Evolutionary conservation across 2,888 invertebrate genomes (phyloP).

Genomic region (Dynastes grantii): DNA sequence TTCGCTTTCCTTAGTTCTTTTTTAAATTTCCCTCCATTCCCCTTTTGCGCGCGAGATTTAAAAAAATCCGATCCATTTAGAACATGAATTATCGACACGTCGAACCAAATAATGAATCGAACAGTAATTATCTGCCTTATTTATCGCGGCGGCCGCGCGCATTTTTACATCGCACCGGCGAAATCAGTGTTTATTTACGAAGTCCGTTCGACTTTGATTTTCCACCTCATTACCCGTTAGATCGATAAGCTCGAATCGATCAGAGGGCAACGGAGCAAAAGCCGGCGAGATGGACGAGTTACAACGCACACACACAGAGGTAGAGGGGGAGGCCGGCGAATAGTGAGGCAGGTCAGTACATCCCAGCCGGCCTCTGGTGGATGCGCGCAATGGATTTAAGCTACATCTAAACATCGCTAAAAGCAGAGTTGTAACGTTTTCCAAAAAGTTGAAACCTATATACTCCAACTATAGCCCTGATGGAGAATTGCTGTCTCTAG

Average conservation of each 20-base stretch:
- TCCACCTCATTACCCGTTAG: constrained; percentile 37
- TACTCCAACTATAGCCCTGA: no score
- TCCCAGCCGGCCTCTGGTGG: no score
- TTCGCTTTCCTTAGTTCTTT: no score
- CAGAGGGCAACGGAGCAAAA: constrained; percentile 1
- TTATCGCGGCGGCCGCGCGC: constrained; percentile 14
- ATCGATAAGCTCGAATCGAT: constrained; percentile 34
- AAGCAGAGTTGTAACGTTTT: no score
- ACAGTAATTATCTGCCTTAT: constrained; percentile 34
- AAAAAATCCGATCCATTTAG: no score
- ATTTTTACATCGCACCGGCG: constrained; percentile 22
- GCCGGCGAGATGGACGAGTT: background rate
- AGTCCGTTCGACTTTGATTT: constrained; percentile 28
- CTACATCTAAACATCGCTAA: no score
- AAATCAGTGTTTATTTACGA: constrained; percentile 32
- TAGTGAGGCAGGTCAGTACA: background rate
- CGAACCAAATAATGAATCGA: constrained; percentile 29
- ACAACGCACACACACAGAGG: background rate
- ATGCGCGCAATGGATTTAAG: no score
- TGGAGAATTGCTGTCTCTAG: no score
- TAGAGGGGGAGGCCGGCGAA: background rate
- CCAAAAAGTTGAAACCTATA: no score
- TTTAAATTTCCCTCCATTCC: no score
- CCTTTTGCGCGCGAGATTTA: no score
- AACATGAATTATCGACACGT: constrained; percentile 19